phyloP scores from a whole-genome alignment of 2,113 vertebrate species.

The Cygnus atratus region DNA sequence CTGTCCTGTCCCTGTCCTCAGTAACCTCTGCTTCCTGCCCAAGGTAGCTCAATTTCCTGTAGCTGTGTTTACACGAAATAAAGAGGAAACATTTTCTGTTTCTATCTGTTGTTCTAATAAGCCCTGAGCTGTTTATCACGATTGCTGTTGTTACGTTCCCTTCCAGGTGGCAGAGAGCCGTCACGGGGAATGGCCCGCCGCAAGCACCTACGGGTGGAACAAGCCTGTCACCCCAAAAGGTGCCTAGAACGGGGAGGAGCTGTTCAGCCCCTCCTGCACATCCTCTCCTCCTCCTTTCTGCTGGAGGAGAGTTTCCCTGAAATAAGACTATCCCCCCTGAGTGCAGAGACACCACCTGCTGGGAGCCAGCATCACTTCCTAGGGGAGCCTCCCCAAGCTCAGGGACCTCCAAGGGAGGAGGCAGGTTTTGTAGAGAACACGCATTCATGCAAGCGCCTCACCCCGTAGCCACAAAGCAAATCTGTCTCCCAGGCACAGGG shows the following conservation, averaged over 20 bases:
- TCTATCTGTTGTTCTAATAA: neutral
- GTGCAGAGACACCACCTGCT: fast-evolving
- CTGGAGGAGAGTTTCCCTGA: neutral
- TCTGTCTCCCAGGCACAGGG: neutral
- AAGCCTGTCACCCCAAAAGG: neutral
- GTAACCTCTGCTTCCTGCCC: constrained; percentile 56
- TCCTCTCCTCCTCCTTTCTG: neutral
- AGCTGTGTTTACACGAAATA: neutral
- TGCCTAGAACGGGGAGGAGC: neutral
- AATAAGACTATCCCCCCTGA: neutral
- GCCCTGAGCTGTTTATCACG: neutral
- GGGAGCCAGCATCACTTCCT: neutral
- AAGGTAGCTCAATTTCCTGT: constrained; percentile 9
- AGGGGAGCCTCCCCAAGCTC: neutral
- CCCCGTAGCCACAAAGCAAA: neutral
- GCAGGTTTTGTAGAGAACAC: neutral
- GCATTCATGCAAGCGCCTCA: neutral
- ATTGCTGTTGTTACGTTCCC: neutral
- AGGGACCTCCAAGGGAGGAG: neutral
- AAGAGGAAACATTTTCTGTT: constrained; percentile 19
- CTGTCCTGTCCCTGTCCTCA: neutral
- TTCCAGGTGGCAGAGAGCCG: neutral
- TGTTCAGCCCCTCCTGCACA: neutral
- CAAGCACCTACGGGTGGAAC: neutral
- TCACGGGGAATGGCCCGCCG: neutral